Evolutionary conservation across 2,797 vertebrate genomes (phyloP).

Genomic region (Myripristis jacobus): DNA sequence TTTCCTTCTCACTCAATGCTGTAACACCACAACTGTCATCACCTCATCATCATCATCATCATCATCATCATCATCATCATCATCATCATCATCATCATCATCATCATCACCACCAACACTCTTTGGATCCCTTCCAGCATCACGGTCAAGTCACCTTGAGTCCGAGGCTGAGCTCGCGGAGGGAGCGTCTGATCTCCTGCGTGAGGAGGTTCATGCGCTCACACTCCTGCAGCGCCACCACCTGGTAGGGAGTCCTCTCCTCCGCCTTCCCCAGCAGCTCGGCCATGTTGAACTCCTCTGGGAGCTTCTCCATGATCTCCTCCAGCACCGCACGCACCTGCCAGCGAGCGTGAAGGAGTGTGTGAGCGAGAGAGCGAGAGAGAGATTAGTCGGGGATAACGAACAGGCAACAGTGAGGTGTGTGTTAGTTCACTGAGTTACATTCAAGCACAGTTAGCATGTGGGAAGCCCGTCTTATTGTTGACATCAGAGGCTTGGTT

Average conservation of each 20-base stretch:
- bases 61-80: neutral
- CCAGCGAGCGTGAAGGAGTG: neutral
- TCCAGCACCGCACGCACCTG: conserved; percentile 90
- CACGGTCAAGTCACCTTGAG: conserved; percentile 85
- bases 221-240: conserved; percentile 94
- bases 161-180: conserved; percentile 88
- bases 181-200: conserved; percentile 86
- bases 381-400: neutral
- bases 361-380: neutral
- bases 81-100: neutral
- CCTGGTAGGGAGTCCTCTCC: conserved; percentile 90
- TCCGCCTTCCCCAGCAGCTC: conserved; percentile 89
- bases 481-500: neutral
- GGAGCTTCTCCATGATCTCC: conserved; percentile 90
- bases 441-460: no score
- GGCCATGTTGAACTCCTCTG: conserved; percentile 89
- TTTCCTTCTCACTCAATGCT: neutral
- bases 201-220: conserved; percentile 93
- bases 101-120: neutral
- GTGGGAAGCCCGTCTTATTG: neutral
- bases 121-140: neutral
- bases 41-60: neutral
- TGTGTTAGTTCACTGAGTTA: neutral
- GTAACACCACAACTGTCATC: neutral
- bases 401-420: conserved; percentile 6